Percentiles rank a stretch among this genome's conserved stretches.
Evolutionary conservation across 2,888 invertebrate genomes (phyloP).

Genomic region (Microplitis manilae): DNA sequence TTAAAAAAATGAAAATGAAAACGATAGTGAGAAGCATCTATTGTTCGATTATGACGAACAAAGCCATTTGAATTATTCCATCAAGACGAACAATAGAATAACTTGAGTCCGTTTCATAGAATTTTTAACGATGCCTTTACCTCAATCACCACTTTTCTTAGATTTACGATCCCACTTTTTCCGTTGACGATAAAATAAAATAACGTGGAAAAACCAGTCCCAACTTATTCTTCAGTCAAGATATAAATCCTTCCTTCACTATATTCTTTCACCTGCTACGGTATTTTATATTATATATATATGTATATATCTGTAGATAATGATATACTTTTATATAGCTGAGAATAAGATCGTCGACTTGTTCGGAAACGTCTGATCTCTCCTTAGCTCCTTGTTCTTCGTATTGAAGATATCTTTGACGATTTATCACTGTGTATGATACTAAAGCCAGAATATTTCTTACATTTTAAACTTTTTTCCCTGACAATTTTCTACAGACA

Average conservation of each 20-base stretch:
- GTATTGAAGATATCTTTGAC: conserved; percentile 3
- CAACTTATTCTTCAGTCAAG: not conserved
- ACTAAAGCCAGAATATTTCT: not conserved
- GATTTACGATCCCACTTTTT: conserved; percentile 20
- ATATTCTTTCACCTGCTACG: not conserved
- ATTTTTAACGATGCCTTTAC: conserved; percentile 27
- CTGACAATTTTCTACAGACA: not conserved
- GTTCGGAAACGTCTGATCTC: conserved; percentile 4
- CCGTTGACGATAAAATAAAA: conserved; percentile 25
- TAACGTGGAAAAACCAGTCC: conserved; percentile 15
- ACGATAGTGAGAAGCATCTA: not conserved
- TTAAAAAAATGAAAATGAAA: not conserved
- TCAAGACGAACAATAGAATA: not conserved
- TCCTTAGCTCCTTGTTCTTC: conserved; percentile 6
- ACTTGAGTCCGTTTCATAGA: conserved; percentile 12
- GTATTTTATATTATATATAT: conserved; percentile 1
- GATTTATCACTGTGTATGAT: conserved; percentile 14
- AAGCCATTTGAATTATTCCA: conserved; percentile 15
- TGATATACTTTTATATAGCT: conserved; percentile 24
- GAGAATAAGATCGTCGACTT: conserved; percentile 8
- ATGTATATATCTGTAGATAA: not conserved
- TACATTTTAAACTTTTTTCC: not conserved
- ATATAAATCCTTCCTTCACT: conserved; percentile 20
- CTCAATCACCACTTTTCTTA: not conserved
- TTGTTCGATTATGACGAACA: conserved; percentile 6